A percentile compares a stretch with the other conserved stretches of the same genome.
These are phyloP conservation scores for Limnodromus scolopaceus DNA, from an alignment of 2,797 vertebrate genomes.

Conservation along the genomic window DNA sequence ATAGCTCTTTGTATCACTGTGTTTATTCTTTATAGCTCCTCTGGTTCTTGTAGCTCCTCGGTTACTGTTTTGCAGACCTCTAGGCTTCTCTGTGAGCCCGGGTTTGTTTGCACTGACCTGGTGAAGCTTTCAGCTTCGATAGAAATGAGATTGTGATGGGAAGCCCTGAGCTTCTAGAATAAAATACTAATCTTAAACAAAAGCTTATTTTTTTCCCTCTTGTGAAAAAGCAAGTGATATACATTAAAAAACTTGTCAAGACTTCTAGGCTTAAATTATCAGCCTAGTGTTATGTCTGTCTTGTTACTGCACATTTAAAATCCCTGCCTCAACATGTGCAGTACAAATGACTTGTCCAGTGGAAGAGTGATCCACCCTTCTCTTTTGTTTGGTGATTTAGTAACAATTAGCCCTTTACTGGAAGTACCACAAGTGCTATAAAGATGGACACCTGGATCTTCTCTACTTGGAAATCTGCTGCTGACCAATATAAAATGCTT, in stretches of 20 bases:
- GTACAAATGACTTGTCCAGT: neutral
- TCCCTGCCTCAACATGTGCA: neutral
- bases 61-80: slow-evolving; percentile 16
- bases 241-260: neutral
- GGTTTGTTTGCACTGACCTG: slow-evolving; percentile 29
- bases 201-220: neutral
- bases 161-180: neutral
- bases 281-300: neutral
- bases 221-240: neutral
- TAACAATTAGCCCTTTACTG: neutral
- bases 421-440: neutral
- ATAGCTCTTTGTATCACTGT: neutral
- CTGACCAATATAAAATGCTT: neutral
- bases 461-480: neutral
- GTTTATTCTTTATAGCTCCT: neutral
- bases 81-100: neutral
- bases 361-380: neutral
- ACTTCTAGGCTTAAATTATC: neutral
- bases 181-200: neutral
- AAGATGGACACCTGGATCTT: neutral
- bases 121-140: neutral
- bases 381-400: neutral
- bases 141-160: neutral
- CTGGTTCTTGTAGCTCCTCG: neutral
- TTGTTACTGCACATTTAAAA: neutral